Base-by-base conservation (phyloP, 2,113 vertebrate genomes). In the Gobiocypris rarus region DNA sequence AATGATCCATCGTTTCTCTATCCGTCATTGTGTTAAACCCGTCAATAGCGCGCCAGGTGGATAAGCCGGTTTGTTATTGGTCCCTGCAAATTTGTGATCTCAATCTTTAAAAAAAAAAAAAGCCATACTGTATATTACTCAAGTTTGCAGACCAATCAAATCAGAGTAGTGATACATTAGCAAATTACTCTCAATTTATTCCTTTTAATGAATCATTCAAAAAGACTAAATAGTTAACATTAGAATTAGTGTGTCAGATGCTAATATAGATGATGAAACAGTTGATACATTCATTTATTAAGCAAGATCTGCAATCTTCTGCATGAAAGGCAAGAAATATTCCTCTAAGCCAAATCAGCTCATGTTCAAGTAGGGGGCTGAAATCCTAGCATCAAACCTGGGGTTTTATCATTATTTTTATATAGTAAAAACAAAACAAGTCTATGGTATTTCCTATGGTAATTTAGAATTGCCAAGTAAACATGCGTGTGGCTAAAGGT, bases 401-500 rank as follows among this genome's bases (percentile, higher is more conserved):
- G 6, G 22, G 11, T 45, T 73, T 73, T 73, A 73, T 48, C 26
- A 73, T 24, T 14, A 71, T 22, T 26, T 73, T 15, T 45, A 14
- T 45, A 45, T 45, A n/a, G n/a, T n/a, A 45, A 45, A 71, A 73
- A 26, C 41, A 24, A 71, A 45, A 71, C 69, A 73, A 14, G n/a
- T 48, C 69, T 45, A 11, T 43, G 41, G n/a, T 48, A 48, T 73
- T 73, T 73, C 70, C 22, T 43, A 15, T 73, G 41, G 70, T 73
- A 71, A 24, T 45, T 71, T 71, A 14, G n/a, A 48, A 48, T 73
- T 73, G 56, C 34, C 34, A 45, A 11, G n/a, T 45, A 79, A 78
- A 45, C 8, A 9, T 83, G 45, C 5, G 19, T 84, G 83, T 77
- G 83, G 43, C 34, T 67, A 17, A 75, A 31, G 15, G 73, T 52